Base-by-base conservation (phyloP, 2,113 vertebrate species). In the Capreolus pygargus region DNA sequence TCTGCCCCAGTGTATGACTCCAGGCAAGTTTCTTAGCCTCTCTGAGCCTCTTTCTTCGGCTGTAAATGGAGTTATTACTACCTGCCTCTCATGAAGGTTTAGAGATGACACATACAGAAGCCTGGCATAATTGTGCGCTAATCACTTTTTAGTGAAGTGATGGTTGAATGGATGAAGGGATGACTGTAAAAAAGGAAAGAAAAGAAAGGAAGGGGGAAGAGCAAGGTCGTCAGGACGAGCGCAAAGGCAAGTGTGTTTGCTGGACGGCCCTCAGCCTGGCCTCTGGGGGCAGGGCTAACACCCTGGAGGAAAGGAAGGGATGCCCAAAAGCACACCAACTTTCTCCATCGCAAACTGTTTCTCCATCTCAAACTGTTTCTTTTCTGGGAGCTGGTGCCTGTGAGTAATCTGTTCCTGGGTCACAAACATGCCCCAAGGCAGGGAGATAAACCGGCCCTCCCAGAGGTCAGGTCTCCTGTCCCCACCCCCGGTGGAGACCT, bases 241-340 rank as follows among this genome's bases (percentile, higher is more conserved):
- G 19, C 0, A 16, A 36, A 85, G 39, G 6, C 6, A n/a, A 67
- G 64, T 5, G 0, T 2, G 2, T 23, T 1, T 43, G 6, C 12
- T 52, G 58, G 45, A 52, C 36, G 54, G 43, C 7, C 25, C 7
- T 0, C 10, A 9, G 19, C 4, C 25, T 13, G 17, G 45, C 54
- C 15, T 43, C 4, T 12, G 7, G 19, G 23, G 16, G 19, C 33
- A 43, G 17, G 50, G 43, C 57, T 7, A 14, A 19, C 1, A 10
- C 3, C 10, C 36, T 17, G 16, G 67, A 55, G 21, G 13, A 12
- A 28, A 67, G 78, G 33, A 2, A 39, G n/a, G 57, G n/a, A 4
- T 5, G 39, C 70, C 1, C 1, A 2, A 39, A 6, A 5, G 0
- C 19, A 27, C 21, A 57, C 54, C 36, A 1, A 1, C 16, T 19